A percentile compares a stretch with the other conserved stretches of the same genome.
These are phyloP conservation scores for Probosciger aterrimus DNA, from an alignment of 2,113 vertebrate genomes.

Conservation along the genomic window DNA sequence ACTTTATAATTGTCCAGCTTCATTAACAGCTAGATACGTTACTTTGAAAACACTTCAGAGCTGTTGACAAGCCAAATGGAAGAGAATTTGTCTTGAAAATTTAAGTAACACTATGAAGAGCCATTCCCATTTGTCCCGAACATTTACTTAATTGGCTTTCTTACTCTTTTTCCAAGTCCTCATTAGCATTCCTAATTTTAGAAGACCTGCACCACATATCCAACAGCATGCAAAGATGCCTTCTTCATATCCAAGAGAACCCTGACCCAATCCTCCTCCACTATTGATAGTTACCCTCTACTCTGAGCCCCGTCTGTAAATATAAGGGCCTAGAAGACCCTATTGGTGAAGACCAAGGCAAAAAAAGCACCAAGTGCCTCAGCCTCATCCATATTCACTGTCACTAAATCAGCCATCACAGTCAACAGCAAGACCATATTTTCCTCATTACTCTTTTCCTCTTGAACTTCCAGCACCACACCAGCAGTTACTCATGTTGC, in stretches of 20 bases:
- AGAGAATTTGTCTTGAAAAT: not conserved
- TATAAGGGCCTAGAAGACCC: not conserved
- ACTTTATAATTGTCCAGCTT: not conserved
- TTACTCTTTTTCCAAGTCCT: not conserved
- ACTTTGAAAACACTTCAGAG: not conserved
- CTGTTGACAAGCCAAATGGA: not conserved
- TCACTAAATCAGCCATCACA: not conserved
- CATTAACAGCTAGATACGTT: not conserved
- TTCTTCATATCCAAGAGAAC: not conserved
- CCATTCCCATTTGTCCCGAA: not conserved
- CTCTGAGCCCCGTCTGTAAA: not conserved
- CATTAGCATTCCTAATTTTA: not conserved
- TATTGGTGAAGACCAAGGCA: not conserved
- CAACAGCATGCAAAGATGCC: not conserved
- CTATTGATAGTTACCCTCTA: not conserved
- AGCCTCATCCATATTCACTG: not conserved
- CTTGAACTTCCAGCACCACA: no score
- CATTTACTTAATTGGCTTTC: not conserved
- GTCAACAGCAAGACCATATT: not conserved
- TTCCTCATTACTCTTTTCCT: not conserved
- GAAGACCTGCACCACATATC: not conserved
- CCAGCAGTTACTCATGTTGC: not conserved
- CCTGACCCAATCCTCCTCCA: not conserved
- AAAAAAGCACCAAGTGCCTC: not conserved
- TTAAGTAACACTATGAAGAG: not conserved